These are phyloP conservation scores for Panagrolaimus sp. DNA, from an alignment of 1,140 invertebrate genomes.

Conservation along the genomic window DNA sequence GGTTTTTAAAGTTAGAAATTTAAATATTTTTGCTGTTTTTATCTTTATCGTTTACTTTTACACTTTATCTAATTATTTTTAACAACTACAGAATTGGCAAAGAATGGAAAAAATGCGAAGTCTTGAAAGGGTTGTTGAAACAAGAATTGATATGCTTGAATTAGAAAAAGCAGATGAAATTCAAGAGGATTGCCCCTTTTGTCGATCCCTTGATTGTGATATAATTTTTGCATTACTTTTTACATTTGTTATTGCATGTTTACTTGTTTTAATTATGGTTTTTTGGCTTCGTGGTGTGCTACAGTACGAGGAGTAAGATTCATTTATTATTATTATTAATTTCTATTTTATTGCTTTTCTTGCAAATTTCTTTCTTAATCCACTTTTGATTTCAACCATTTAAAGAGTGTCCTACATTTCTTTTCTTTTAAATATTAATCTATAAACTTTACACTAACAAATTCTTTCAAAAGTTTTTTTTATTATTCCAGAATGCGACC, in stretches of 20 bases:
- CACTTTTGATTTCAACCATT: neutral
- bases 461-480: constrained; percentile 27
- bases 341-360: too few relatives aligned
- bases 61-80: too few relatives aligned
- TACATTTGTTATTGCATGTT: constrained; percentile 48
- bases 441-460: constrained; percentile 31
- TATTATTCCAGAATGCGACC: constrained; percentile 51
- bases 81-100: neutral
- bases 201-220: constrained; percentile 56
- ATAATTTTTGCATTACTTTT: constrained; percentile 57
- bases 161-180: constrained; percentile 24
- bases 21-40: too few relatives aligned
- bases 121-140: constrained; percentile 43
- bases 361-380: too few relatives aligned
- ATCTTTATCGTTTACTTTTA: too few relatives aligned
- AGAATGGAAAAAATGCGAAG: constrained; percentile 25
- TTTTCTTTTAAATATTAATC: constrained; percentile 22
- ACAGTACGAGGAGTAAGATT: constrained; percentile 54
- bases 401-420: constrained; percentile 4
- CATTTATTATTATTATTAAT: too few relatives aligned
- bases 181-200: constrained; percentile 50
- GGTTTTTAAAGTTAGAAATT: too few relatives aligned
- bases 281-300: constrained; percentile 58
- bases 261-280: constrained; percentile 54
- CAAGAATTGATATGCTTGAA: constrained; percentile 41